Base-by-base conservation (phyloP, 2,797 vertebrate species). In the Carduelis carduelis region DNA sequence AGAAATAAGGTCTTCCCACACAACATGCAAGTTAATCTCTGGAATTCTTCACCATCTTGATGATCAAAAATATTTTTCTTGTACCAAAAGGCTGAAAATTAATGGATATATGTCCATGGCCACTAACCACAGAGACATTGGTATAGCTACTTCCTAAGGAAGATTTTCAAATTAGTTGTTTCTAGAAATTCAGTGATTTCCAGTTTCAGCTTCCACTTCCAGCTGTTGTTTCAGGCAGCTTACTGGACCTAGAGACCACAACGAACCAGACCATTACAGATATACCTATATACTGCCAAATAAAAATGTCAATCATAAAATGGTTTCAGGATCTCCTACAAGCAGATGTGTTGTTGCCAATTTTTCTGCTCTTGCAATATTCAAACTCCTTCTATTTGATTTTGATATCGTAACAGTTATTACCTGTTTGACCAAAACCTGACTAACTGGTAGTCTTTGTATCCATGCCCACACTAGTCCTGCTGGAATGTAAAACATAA, bases 241-340 rank as follows among this genome's bases (percentile, higher is more conserved):
- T 66, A n/a, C 9, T 50, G 35, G 18, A 53, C 9, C 8, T 41
- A 21, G 50, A 44, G n/a, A 43, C 18, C 14, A 8, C 16, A 39
- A 30, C 4, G 9, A 12, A 60, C 19, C 8, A 50, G 18, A 59
- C 1, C 2, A 2, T 30, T 43, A 37, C 1, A 59, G 17, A 6
- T 6, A 64, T 43, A 65, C 19, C 34, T 50, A 34, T 2, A 44
- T 16, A 32, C 11, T 28, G 4, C 3, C 50, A 68, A 80, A 59
- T 17, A 65, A 86, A 89, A 70, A 34, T 21, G 4, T 44, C 17
- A 71, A 18, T n/a, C 57, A 39, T 49, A 68, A 75, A 39, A 20
- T 49, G 4, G 3, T 52, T 89, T 86, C 55, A 60, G 15, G 20
- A 76, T 50, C 6, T 17, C 15, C 37, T 76, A 27, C 8, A 8